phyloP scores from a whole-genome alignment of 2,797 vertebrate genomes.

The Apogon talboti region DNA sequence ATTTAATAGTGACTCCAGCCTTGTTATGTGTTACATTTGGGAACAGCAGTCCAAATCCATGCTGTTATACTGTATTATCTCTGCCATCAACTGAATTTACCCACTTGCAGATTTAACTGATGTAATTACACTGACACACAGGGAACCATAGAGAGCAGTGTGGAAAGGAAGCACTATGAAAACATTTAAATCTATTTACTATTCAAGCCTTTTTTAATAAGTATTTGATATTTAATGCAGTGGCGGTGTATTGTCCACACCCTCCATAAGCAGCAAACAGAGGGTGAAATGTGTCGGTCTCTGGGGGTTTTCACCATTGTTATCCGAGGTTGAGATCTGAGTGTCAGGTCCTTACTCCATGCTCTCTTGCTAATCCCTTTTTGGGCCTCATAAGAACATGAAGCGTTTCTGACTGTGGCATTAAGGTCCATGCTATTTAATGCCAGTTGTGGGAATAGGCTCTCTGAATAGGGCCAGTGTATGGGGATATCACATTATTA shows the following conservation, averaged over 20 bases:
- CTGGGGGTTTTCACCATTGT: constrained; percentile 70
- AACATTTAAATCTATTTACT: constrained; percentile 70
- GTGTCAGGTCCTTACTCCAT: constrained; percentile 81
- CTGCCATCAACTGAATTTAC: constrained; percentile 47
- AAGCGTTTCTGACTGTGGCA: constrained; percentile 76
- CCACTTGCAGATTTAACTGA: constrained; percentile 65
- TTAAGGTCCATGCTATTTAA: constrained; percentile 90
- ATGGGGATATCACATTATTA: constrained; percentile 99
- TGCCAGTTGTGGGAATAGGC: constrained; percentile 96
- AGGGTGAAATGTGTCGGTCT: constrained; percentile 62
- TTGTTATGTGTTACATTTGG: constrained; percentile 56
- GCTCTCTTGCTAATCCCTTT: constrained; percentile 82
- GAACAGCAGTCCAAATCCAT: constrained; percentile 68
- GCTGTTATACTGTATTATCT: constrained; percentile 68
- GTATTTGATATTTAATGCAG: constrained; percentile 76
- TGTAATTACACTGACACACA: constrained; percentile 71
- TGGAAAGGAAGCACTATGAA: constrained; percentile 60
- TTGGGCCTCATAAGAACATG: constrained; percentile 75
- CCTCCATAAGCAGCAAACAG: constrained; percentile 71
- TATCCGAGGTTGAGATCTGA: constrained; percentile 76
- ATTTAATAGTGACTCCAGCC: constrained; percentile 65
- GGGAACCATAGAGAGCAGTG: constrained; percentile 36
- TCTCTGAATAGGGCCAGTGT: constrained; percentile 96
- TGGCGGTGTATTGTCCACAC: constrained; percentile 72
- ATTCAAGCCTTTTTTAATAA: constrained; percentile 66